Evolutionary conservation across 35 echinoderm and acorn worm genomes (phyloP).

Genomic region (Heliocidaris erythrogramma): DNA sequence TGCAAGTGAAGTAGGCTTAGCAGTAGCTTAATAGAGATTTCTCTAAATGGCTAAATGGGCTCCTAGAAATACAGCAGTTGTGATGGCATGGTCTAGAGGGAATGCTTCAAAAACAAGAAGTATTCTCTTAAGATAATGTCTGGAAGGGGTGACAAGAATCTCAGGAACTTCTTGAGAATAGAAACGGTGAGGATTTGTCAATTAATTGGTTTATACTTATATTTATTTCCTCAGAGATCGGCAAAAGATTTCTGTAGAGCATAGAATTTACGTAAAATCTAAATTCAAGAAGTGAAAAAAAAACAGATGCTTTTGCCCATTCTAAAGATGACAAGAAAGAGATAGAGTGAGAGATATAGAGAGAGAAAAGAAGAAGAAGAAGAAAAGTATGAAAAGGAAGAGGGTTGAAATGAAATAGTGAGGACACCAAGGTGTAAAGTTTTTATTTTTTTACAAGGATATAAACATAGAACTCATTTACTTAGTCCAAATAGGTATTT

Average conservation of each 20-base stretch:
- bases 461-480: too few relatives aligned
- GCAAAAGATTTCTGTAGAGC: neutral
- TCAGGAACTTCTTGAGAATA: conserved; percentile 7
- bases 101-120: neutral
- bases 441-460: too few relatives aligned
- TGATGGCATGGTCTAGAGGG: neutral
- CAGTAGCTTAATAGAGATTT: conserved; percentile 42
- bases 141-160: conserved; percentile 25
- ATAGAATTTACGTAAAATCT: neutral
- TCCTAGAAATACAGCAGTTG: neutral
- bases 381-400: too few relatives aligned
- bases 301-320: neutral
- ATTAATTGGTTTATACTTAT: conserved; percentile 5
- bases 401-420: too few relatives aligned
- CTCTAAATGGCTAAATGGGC: conserved; percentile 21
- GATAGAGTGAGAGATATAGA: neutral
- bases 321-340: neutral
- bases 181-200: neutral
- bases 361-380: too few relatives aligned
- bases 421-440: too few relatives aligned
- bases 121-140: conserved; percentile 42
- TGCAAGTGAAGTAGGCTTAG: conserved; percentile 49
- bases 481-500: too few relatives aligned
- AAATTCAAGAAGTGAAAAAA: neutral
- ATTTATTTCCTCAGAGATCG: neutral